Percentiles rank a stretch among this genome's conserved stretches.
Conservation (phyloP, 2,888 invertebrate genomes). For the Cantharis rustica region DNA sequence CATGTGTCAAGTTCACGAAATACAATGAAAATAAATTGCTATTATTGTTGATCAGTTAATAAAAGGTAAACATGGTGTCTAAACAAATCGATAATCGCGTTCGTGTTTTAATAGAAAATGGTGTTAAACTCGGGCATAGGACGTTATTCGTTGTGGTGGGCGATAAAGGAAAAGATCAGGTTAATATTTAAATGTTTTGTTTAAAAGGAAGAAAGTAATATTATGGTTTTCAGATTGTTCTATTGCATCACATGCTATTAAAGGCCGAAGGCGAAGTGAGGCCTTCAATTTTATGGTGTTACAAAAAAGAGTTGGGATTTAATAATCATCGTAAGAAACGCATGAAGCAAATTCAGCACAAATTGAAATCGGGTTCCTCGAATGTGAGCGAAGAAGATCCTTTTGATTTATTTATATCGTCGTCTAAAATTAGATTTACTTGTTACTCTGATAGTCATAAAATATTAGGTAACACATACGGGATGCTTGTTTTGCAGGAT, state of each 20-base stretch:
- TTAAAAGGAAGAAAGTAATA: slow-evolving; percentile 4
- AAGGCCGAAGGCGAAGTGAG: slow-evolving; percentile 92
- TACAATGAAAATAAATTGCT: neutral
- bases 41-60: neutral
- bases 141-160: slow-evolving; percentile 95
- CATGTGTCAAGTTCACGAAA: neutral
- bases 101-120: slow-evolving; percentile 95
- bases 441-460: slow-evolving; percentile 98
- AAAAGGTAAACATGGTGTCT: slow-evolving; percentile 72
- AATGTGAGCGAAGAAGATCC: slow-evolving; percentile 94
- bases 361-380: slow-evolving; percentile 85
- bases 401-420: slow-evolving; percentile 94
- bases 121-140: slow-evolving; percentile 86
- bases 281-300: slow-evolving; percentile 97
- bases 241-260: slow-evolving; percentile 95
- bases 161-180: slow-evolving; percentile 95
- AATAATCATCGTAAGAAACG: slow-evolving; percentile 88
- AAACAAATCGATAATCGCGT: slow-evolving; percentile 98
- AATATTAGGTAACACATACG: slow-evolving; percentile 94
- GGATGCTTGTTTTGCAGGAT: slow-evolving; percentile 83
- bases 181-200: neutral
- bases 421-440: slow-evolving; percentile 95
- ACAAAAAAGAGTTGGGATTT: slow-evolving; percentile 77
- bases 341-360: slow-evolving; percentile 80
- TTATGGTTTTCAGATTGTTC: slow-evolving; percentile 78